A percentile compares a stretch with the other conserved stretches of the same genome.
These are phyloP conservation scores for Leptothorax acervorum DNA, from an alignment of 2,888 invertebrate species.

Conservation along the genomic window DNA sequence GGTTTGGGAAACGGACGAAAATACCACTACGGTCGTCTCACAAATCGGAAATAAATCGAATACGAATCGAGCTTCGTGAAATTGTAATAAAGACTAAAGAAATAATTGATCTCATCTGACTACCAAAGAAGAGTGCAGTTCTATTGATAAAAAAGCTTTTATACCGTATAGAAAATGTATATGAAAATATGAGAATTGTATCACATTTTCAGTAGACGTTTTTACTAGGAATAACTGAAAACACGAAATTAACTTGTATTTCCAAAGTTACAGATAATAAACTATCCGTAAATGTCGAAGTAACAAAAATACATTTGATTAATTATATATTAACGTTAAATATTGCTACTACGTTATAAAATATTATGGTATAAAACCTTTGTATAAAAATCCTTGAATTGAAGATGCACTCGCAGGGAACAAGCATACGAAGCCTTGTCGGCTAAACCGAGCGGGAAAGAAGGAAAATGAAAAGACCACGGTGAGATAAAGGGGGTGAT, in stretches of 20 bases:
- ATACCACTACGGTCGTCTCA: neutral
- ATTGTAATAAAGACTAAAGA: neutral
- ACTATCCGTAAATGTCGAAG: neutral
- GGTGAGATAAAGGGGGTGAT: slow-evolving; percentile 40
- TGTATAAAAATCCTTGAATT: slow-evolving; percentile 9
- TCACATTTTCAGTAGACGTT: neutral
- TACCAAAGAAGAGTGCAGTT: neutral
- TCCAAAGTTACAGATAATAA: neutral
- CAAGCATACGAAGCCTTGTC: neutral
- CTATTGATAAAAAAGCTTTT: neutral
- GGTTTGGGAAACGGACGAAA: slow-evolving; percentile 16
- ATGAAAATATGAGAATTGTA: neutral
- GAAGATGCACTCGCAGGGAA: neutral
- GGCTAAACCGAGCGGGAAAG: slow-evolving; percentile 28
- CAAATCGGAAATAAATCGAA: slow-evolving; percentile 11
- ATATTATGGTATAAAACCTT: neutral
- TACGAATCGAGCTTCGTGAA: neutral
- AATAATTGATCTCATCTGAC: neutral
- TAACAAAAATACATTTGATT: neutral
- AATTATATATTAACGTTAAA: neutral
- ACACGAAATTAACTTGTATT: neutral
- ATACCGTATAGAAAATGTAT: neutral
- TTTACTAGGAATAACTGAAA: neutral
- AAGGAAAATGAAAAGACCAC: slow-evolving; percentile 41
- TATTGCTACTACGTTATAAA: neutral